Percentiles rank a stretch among this genome's conserved stretches.
These are phyloP conservation scores for Nanorana parkeri DNA, from an alignment of 2,113 vertebrate species.

Conservation along the genomic window DNA sequence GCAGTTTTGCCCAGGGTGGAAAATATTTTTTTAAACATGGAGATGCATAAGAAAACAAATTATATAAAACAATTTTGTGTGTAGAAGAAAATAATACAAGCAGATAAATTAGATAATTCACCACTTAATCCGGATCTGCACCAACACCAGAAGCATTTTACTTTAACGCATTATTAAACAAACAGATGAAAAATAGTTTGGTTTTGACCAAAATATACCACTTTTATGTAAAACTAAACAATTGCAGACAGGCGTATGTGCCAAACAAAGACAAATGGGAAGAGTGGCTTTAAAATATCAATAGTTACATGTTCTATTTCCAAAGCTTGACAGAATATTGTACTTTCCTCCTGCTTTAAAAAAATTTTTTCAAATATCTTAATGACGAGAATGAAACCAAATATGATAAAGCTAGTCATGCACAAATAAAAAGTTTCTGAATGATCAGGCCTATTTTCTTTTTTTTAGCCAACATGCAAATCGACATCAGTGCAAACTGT, in stretches of 20 bases:
- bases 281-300: not conserved
- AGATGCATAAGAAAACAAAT: conserved; percentile 85
- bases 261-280: not conserved
- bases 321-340: not conserved
- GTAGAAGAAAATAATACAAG: conserved; percentile 74
- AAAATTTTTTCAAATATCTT: not conserved
- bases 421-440: too few species aligned
- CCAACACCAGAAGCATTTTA: conserved; percentile 67
- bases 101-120: conserved; percentile 84
- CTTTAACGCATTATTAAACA: conserved; percentile 73
- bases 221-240: not conserved
- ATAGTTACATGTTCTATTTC: too few species aligned
- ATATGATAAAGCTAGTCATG: not conserved
- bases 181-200: conserved; percentile 62
- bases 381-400: not conserved
- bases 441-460: too few species aligned
- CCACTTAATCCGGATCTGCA: conserved; percentile 75
- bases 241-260: not conserved
- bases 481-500: too few species aligned
- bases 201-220: conserved; percentile 66
- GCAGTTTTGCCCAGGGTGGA: conserved; percentile 70
- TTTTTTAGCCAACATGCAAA: too few species aligned
- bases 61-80: conserved; percentile 82
- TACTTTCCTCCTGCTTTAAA: not conserved
- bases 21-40: conserved; percentile 80